Base-by-base conservation (phyloP, 2,888 invertebrate genomes). In the Thymelicus acteon region DNA sequence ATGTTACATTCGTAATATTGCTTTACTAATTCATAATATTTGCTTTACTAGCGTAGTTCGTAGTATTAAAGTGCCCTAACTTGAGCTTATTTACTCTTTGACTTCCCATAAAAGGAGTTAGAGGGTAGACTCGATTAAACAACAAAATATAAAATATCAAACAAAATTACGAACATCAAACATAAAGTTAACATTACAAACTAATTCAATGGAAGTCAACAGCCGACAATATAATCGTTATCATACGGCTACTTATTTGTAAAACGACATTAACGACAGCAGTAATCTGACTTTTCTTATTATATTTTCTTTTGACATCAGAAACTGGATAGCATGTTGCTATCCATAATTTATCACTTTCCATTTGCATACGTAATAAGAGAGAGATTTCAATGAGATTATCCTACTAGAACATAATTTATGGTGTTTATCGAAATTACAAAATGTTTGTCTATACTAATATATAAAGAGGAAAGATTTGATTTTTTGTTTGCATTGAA, bases 361-460 rank as follows among this genome's bases (percentile, higher is more conserved):
- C 52, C 63, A 72, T 67, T 73, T 64, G 57, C 71, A 72, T 65
- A 72, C 60, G 62, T 71, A 71, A 71, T 69, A 71, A 44, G 58
- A 31, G 31, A 31, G 31, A 31, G 31, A 31, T 48, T 61, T 39
- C 67, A 60, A 31, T 61, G 68, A 58, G 52, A 73, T 73, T 73
- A 73, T 65, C 65, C 65, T 65, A 60, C 58, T n/a, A 64, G 24
- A 49, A 62, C 39, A 66, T 74, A 63, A 73, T 74, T 74, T 74
- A 74, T 74, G 31, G 72, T 62, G 54, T 63, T 64, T 71, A 49
- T 65, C 39, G 48, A 60, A 66, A 72, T 67, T 54, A 70, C 67
- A 66, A 70, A 60, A 60, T 66, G 13, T 57, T 69, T 47, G 61
- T n/a, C n/a, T n/a, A n/a, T n/a, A n/a, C n/a, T n/a, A n/a, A n/a